phyloP scores from a whole-genome alignment of 2,888 invertebrate species.

The Aphodius granarius region DNA sequence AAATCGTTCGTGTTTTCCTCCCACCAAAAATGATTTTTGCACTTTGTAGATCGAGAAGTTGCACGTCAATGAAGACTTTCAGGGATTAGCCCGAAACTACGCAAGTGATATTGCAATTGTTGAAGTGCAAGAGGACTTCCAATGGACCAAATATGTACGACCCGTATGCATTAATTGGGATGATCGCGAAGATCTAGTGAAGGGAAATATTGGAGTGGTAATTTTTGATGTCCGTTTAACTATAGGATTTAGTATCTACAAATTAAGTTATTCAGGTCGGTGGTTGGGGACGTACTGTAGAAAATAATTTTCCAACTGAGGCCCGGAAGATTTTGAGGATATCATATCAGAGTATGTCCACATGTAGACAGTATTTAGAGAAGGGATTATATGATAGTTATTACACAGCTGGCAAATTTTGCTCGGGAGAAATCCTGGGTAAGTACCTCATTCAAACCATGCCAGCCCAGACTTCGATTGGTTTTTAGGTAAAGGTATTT shows the following conservation, averaged over 20 bases:
- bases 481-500: conserved; percentile 52
- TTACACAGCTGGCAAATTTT: conserved; percentile 32
- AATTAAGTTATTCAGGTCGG: conserved; percentile 43
- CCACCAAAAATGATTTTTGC: too few relatives aligned
- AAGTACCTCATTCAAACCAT: too few relatives aligned
- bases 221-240: too few relatives aligned
- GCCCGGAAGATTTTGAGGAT: conserved; percentile 31
- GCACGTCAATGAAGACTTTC: conserved; percentile 34
- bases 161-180: conserved; percentile 45
- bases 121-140: conserved; percentile 39
- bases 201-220: conserved; percentile 35
- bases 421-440: conserved; percentile 33
- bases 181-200: conserved; percentile 23
- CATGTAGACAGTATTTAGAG: conserved; percentile 28
- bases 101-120: conserved; percentile 47
- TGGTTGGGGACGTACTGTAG: conserved; percentile 44
- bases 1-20: too few relatives aligned
- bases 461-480: too few relatives aligned
- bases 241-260: conserved; percentile 28
- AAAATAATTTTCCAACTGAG: conserved; percentile 36
- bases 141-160: conserved; percentile 43
- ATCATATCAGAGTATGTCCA: conserved; percentile 23
- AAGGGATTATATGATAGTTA: conserved; percentile 23
- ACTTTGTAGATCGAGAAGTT: conserved; percentile 36
- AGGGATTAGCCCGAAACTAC: conserved; percentile 37